phyloP scores from a whole-genome alignment of 2,888 invertebrate species.

The Schizotus pectinicornis region DNA sequence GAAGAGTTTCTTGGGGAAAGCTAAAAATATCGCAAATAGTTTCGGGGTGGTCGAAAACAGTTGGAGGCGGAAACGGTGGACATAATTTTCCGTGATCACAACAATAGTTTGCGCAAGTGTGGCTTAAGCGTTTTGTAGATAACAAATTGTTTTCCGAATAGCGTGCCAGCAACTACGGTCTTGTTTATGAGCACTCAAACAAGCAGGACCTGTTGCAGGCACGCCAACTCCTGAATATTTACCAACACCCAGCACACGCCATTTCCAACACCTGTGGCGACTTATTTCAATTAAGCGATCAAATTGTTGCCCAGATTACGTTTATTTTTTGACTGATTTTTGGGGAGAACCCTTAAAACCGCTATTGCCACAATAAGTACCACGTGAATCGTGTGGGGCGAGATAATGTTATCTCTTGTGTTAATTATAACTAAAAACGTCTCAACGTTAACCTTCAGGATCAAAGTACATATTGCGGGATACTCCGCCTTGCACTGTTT shows the following conservation, averaged over 20 bases:
- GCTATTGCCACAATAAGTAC: too few relatives aligned
- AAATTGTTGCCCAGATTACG: conserved; percentile 17
- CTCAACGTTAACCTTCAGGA: conserved; percentile 3
- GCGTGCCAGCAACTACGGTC: conserved; percentile 23
- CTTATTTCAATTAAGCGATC: conserved; percentile 18
- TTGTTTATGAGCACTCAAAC: conserved; percentile 30
- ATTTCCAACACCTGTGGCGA: conserved; percentile 21
- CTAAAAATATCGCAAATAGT: too few relatives aligned
- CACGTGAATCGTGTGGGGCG: too few relatives aligned
- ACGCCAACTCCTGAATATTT: conserved; percentile 29
- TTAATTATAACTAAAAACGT: conserved; percentile 5
- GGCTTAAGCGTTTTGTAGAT: conserved; percentile 2
- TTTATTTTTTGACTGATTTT: background rate
- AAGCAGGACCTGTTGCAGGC: conserved; percentile 30
- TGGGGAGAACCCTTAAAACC: too few relatives aligned
- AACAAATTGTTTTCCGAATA: conserved; percentile 11
- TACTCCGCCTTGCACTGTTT: conserved; percentile 10
- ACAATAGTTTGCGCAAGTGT: background rate
- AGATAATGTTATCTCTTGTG: conserved; percentile 2
- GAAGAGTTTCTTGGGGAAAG: too few relatives aligned
- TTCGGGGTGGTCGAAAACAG: too few relatives aligned
- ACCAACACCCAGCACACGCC: conserved; percentile 18
- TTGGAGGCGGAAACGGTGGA: too few relatives aligned
- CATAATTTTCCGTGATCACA: too few relatives aligned
- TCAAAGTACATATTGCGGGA: conserved; percentile 6